These are phyloP conservation scores for Gryllus bimaculatus DNA, from an alignment of 1,140 invertebrate genomes.

Conservation along the genomic window DNA sequence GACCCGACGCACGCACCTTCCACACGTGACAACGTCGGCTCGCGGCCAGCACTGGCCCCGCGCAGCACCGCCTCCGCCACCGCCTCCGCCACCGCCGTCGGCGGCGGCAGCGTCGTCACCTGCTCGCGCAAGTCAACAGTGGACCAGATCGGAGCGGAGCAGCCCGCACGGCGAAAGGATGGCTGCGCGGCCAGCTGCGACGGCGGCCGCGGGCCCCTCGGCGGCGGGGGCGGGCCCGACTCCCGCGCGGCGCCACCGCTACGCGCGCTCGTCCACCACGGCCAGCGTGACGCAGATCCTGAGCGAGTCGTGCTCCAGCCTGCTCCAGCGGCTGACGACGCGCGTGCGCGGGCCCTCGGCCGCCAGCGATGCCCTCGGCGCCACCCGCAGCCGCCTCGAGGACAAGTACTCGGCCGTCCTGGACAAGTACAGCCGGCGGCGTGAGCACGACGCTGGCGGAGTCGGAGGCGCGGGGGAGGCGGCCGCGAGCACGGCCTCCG, in stretches of 20 bases:
- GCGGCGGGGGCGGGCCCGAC: slow-evolving; percentile 25
- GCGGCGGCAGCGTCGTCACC: slow-evolving; percentile 2
- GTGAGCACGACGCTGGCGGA: not conserved
- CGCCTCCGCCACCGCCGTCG: too few species aligned
- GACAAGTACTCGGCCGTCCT: slow-evolving; percentile 64
- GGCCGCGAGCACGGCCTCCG: too few species aligned
- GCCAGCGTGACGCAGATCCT: slow-evolving; percentile 73
- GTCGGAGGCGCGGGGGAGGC: not conserved
- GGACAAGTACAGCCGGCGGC: slow-evolving; percentile 28
- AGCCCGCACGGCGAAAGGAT: slow-evolving; percentile 15
- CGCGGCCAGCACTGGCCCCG: slow-evolving; percentile 2
- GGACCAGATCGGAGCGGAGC: slow-evolving; percentile 10
- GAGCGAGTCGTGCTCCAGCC: slow-evolving; percentile 71
- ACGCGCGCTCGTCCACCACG: slow-evolving; percentile 64
- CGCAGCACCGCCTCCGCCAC: not conserved
- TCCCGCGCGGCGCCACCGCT: slow-evolving; percentile 46
- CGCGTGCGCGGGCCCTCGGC: slow-evolving; percentile 56
- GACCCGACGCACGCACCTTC: not conserved
- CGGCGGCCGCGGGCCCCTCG: slow-evolving; percentile 31
- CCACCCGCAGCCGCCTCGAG: slow-evolving; percentile 53
- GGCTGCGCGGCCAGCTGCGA: slow-evolving; percentile 28
- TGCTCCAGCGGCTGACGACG: slow-evolving; percentile 65
- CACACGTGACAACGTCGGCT: slow-evolving; percentile 18
- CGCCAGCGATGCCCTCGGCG: slow-evolving; percentile 31
- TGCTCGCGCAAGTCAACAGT: not conserved